Base-by-base conservation (phyloP, 1,140 invertebrate species). In the Drosophila bipectinata region DNA sequence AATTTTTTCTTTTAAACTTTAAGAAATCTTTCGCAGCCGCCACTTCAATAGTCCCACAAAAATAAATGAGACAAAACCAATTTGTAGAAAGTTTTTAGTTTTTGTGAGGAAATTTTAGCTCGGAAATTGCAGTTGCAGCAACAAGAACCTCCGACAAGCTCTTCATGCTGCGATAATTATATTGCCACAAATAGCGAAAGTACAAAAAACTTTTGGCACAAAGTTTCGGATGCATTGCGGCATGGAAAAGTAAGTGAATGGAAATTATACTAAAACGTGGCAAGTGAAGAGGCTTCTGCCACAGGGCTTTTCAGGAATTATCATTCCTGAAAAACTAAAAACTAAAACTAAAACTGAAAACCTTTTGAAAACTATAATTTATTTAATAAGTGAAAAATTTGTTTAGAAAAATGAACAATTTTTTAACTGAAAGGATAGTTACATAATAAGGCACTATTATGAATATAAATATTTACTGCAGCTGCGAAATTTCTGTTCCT, bases 201-300 rank as follows among this genome's bases (percentile, higher is more conserved):
- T 12, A 9, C 12, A 21, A 10, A 21, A 32, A 66, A 66, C 44
- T 66, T 66, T 32, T 24, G 32, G 47, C 39, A 63, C 30, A 7
- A 32, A 39, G 26, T 24, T 63, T 59, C 59, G 15, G 58, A 63
- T 66, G 62, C 62, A 63, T 24, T 66, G 62, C 62, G 45, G 58
- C 41, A 49, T 37, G 18, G 39, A n/a, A 28, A 9, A 39, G 18
- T 34, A 47, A 4, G 41, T 12, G 61, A 39, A 9, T 24, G 61
- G 14, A 64, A 64, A 48, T 39, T 48, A 3, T 32, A 37, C 18
- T 47, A 14, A 41, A 32, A 30, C 26, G 12, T 8, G 10, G 6
- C 9, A 12, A 62, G 10, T 21, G 6, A 55, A 30, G n/a, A 24
- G 5, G 1, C 18, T 37, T 5, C 1, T n/a, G 14, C 12, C 21